phyloP scores from a whole-genome alignment of 2,888 invertebrate species.

The Thereva unica region DNA sequence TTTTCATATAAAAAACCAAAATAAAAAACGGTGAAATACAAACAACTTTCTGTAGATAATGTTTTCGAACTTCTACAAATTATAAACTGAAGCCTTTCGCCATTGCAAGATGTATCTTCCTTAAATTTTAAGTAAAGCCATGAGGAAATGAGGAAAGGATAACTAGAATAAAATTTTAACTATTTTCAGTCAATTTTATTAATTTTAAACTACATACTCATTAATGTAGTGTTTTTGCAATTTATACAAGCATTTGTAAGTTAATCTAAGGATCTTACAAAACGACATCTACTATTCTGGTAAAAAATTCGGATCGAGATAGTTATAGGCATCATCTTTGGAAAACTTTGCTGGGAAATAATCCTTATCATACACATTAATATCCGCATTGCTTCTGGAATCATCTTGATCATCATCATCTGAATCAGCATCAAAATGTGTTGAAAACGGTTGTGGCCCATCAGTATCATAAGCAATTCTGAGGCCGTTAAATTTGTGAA shows the following conservation, averaged over 20 bases:
- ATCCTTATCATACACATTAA: constrained; percentile 42
- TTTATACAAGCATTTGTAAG: neutral
- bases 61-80: no score
- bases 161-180: no score
- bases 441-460: neutral
- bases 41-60: no score
- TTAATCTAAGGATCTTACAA: neutral
- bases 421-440: constrained; percentile 18
- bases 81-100: no score
- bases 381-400: constrained; percentile 5
- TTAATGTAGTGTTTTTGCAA: neutral
- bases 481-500: constrained; percentile 41
- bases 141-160: no score
- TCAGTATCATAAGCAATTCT: constrained; percentile 22
- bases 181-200: no score
- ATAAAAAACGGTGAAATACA: no score
- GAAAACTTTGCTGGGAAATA: constrained; percentile 43
- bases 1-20: no score
- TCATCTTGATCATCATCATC: constrained; percentile 34
- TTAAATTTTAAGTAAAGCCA: no score
- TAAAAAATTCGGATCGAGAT: constrained; percentile 47
- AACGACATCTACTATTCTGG: constrained; percentile 37
- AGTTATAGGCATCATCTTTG: constrained; percentile 44
- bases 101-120: no score
- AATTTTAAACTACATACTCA: no score